Evolutionary conservation across 2,888 invertebrate genomes (phyloP).

Genomic region (Cetonia aurata): DNA sequence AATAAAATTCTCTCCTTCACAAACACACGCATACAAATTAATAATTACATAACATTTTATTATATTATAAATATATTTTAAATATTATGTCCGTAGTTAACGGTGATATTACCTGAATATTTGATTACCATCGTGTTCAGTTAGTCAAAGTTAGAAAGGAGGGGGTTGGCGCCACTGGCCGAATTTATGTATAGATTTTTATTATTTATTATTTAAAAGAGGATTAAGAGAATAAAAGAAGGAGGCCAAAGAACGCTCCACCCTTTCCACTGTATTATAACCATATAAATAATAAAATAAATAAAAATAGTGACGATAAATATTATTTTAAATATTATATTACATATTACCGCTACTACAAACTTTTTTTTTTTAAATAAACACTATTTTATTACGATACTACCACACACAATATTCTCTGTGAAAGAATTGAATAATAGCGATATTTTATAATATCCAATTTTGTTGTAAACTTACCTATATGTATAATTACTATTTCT

Average conservation of each 20-base stretch:
- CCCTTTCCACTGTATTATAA: conserved; percentile 62
- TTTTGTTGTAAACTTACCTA: conserved; percentile 18
- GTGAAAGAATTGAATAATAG: not conserved
- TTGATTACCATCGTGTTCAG: conserved; percentile 55
- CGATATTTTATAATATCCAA: not conserved
- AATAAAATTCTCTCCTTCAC: too few relatives aligned
- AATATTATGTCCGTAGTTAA: conserved; percentile 18
- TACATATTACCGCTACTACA: conserved; percentile 46
- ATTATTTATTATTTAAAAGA: conserved; percentile 47
- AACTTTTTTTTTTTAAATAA: conserved; percentile 47
- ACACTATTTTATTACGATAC: conserved; percentile 32
- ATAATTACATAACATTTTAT: conserved; percentile 27
- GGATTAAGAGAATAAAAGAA: conserved; percentile 46
- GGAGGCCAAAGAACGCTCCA: conserved; percentile 45
- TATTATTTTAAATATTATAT: conserved; percentile 17
- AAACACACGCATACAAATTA: not conserved
- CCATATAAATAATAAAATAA: conserved; percentile 62
- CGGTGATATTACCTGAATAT: conserved; percentile 51
- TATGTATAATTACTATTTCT: not conserved
- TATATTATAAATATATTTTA: conserved; percentile 7
- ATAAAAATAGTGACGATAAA: conserved; percentile 12
- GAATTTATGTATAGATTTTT: conserved; percentile 61
- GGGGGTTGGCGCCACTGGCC: conserved; percentile 41
- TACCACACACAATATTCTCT: conserved; percentile 2
- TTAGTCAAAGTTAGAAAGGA: conserved; percentile 49